Evolutionary conservation across 2,797 vertebrate species (phyloP), one percentile per base, ranked within the genome.

Genomic region (Pitangus sulphuratus): DNA sequence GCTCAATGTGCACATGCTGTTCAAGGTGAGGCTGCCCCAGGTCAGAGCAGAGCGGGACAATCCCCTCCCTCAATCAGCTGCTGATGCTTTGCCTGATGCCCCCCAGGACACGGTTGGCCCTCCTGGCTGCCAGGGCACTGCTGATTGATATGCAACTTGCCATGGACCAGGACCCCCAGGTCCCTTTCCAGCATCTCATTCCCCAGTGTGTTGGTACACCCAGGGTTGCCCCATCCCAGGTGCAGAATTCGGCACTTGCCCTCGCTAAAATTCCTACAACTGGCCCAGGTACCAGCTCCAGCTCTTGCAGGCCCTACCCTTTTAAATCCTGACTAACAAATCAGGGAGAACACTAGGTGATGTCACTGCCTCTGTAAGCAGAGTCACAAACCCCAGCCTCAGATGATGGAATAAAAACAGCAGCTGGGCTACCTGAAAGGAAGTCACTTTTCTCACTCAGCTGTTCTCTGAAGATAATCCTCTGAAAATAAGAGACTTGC

Each of bases 11-110:
- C 33, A 6, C 28, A 15, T 15, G 58, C 7, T 4, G 19, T 35
- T 37, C 2, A 4, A 75, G 71, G 26, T 31, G 33, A 47, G 33
- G 15, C 5, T 1, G 0, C 42, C 12, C 33, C 54, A 74, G 33
- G 12, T 6, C 70, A 60, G 56, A 47, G 71, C 33, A 47, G 26
- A 75, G 44, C 1, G 0, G 33, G 72, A 48, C 56, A 48, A 60
- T 75, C 28, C 26, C n/a, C 35, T 48, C 33, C 28, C 21, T 48
- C 8, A 4, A 9, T 44, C 2, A 0, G 42, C 56, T 39, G 28
- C 12, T 0, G 2, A 37, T 58, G 71, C 42, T 74, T 5, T 24
- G 20, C 35, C 56, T 60, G 33, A 39, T 75, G 72, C 6, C 21
- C 33, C 31, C 16, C 33, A n/a, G 72, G 35, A 50, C 56, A 61